A percentile compares a stretch with the other conserved stretches of the same genome.
phyloP scores from a whole-genome alignment of 2,888 invertebrate species.

The Melitaea athalia region DNA sequence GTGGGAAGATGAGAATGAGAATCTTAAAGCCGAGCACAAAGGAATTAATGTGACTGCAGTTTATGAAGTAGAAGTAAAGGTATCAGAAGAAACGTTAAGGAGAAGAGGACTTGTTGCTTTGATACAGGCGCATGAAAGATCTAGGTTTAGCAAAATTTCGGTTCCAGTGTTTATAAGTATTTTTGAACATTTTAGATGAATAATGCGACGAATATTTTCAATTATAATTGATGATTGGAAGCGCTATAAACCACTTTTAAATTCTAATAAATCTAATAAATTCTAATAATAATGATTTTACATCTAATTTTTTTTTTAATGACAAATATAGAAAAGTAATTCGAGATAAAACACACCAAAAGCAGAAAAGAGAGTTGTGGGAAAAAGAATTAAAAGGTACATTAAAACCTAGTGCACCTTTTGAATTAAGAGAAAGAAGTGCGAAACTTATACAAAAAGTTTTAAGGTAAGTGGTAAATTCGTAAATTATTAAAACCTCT shows the following conservation, averaged over 20 bases:
- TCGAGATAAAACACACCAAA: constrained; percentile 37
- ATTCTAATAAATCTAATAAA: too few species aligned
- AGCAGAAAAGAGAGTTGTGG: constrained; percentile 55
- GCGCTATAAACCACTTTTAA: too few species aligned
- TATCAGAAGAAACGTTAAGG: constrained; percentile 52
- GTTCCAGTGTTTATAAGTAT: too few species aligned
- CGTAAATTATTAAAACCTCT: too few species aligned
- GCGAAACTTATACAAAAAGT: constrained; percentile 59
- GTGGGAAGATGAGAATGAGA: constrained; percentile 51
- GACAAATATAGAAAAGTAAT: constrained; percentile 52
- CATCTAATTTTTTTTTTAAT: background rate
- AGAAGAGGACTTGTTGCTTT: constrained; percentile 48
- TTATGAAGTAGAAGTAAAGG: constrained; percentile 43
- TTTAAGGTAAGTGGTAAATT: constrained; percentile 49
- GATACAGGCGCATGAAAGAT: constrained; percentile 64
- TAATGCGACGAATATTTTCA: too few species aligned
- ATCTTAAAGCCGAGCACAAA: constrained; percentile 21
- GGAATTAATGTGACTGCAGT: constrained; percentile 34
- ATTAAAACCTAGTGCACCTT: constrained; percentile 48
- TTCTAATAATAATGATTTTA: too few species aligned
- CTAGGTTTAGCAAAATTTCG: constrained; percentile 48
- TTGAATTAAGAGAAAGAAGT: constrained; percentile 52
- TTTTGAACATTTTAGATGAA: too few species aligned
- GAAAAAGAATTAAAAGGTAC: constrained; percentile 56
- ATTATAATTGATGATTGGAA: too few species aligned